A percentile compares a stretch with the other conserved stretches of the same genome.
Conservation (phyloP, 2,113 vertebrate genomes). For the Eptesicus fuscus region DNA sequence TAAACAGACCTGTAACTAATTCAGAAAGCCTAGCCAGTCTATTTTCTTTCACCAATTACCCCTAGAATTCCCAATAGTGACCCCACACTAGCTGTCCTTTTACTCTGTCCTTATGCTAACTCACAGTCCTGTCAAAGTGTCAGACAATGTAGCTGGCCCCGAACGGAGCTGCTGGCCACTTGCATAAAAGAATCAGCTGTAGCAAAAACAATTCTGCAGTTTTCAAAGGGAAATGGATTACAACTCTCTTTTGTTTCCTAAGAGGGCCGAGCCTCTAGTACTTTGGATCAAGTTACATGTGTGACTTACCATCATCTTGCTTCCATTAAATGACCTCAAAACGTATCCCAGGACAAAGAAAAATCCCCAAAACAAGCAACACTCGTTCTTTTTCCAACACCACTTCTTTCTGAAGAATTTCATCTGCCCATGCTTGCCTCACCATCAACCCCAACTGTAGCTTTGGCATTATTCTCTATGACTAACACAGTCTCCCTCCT, state of each 20-base stretch:
- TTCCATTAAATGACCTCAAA: constrained; percentile 50
- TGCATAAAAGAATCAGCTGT: background rate
- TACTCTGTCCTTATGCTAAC: background rate
- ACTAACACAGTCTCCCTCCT: background rate
- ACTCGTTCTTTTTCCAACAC: background rate
- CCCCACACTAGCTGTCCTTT: rapidly evolving
- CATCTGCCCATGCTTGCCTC: background rate
- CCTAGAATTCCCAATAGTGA: background rate
- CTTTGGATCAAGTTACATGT: background rate
- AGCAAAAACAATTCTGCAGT: background rate
- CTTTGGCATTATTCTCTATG: background rate
- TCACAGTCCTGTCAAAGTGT: background rate
- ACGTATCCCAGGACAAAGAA: constrained; percentile 23
- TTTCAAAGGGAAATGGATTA: background rate
- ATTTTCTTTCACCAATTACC: background rate
- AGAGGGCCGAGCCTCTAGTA: background rate
- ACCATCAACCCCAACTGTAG: background rate
- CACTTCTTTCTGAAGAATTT: background rate
- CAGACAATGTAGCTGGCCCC: background rate
- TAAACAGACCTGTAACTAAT: background rate
- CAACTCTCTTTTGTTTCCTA: background rate
- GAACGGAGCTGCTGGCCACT: background rate
- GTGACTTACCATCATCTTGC: background rate
- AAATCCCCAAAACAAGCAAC: background rate
- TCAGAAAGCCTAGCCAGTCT: background rate